phyloP scores from a whole-genome alignment of 2,888 invertebrate species.

The Serrognathus titanus region DNA sequence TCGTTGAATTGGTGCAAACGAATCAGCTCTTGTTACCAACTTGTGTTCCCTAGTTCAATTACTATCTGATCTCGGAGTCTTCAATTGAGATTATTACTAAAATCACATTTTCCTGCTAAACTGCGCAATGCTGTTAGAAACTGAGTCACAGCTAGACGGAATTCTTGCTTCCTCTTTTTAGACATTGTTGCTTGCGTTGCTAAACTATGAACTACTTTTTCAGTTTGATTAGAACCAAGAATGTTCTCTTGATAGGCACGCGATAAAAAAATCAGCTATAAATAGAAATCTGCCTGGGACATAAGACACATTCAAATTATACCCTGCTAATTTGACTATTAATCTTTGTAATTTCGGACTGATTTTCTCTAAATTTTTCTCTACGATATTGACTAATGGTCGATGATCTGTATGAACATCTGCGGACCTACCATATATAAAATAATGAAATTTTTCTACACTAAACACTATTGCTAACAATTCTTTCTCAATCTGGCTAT shows the following conservation, averaged over 20 bases:
- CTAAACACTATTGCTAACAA: not conserved
- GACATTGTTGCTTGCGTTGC: too few relatives aligned
- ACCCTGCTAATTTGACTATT: too few relatives aligned
- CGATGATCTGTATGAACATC: not conserved
- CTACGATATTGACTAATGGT: too few relatives aligned
- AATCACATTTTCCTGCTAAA: slow-evolving; percentile 14
- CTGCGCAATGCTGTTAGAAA: slow-evolving; percentile 10
- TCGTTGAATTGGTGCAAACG: slow-evolving; percentile 9
- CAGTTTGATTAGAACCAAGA: too few relatives aligned
- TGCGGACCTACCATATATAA: not conserved
- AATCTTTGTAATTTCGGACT: too few relatives aligned
- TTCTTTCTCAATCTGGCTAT: not conserved
- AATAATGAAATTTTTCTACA: not conserved
- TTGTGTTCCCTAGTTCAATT: slow-evolving; percentile 13
- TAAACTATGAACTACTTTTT: too few relatives aligned
- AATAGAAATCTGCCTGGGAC: too few relatives aligned
- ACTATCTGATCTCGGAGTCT: slow-evolving; percentile 19
- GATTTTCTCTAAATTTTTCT: too few relatives aligned
- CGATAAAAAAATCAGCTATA: too few relatives aligned
- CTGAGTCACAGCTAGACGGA: not conserved
- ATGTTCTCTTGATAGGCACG: too few relatives aligned
- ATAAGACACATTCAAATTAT: too few relatives aligned
- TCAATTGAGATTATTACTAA: slow-evolving; percentile 10
- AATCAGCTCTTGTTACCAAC: slow-evolving; percentile 19
- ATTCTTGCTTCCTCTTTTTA: too few relatives aligned